Base-by-base conservation (phyloP, 1,140 invertebrate species). In the Probaryconus sp. region DNA sequence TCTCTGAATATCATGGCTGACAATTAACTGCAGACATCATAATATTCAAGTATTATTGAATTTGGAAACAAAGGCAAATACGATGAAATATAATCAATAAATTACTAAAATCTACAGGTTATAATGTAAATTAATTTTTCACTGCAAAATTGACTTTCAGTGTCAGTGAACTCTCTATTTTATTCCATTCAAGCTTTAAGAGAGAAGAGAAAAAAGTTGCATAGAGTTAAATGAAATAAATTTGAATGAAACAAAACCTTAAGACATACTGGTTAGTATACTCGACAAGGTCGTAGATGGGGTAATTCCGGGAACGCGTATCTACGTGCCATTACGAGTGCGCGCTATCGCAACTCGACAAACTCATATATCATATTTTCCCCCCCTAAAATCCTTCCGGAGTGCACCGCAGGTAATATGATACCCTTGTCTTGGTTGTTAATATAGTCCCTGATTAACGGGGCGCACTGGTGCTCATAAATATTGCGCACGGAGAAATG, bases 391-490 rank as follows among this genome's bases (percentile, higher is more conserved):
- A 60, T 47, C 37, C 61, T 61, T 53, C 61, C 69, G 53, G 37
- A 50, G 20, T 37, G 37, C 37, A 50, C 35, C 38, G 21, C 61
- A 53, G 61, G 47, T 73, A 60, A 60, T 56, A 61, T 21, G 68
- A 71, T 51, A 73, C 9, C 33, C 48, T 67, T 67, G 70, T 73
- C 63, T 74, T 63, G 50, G 48, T 67, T 74, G 71, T 69, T 74
- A 74, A 74, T 74, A 64, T 42, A 74, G 64, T 64, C 28, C 13
- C 43, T 74, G 71, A 74, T 74, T 74, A 74, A 74, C 56, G 71
- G 71, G 70, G 48, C 43, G 56, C 63, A 43, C 56, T 26, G 56
- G 63, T 35, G 51, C 38, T 45, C 71, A 50, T 74, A 74, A 74
- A 74, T 74, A 68, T 45, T 42, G 30, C 47, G 47, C 37, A 31